Conservation (phyloP, 2,113 vertebrate genomes). For the Bothrops jararaca region DNA sequence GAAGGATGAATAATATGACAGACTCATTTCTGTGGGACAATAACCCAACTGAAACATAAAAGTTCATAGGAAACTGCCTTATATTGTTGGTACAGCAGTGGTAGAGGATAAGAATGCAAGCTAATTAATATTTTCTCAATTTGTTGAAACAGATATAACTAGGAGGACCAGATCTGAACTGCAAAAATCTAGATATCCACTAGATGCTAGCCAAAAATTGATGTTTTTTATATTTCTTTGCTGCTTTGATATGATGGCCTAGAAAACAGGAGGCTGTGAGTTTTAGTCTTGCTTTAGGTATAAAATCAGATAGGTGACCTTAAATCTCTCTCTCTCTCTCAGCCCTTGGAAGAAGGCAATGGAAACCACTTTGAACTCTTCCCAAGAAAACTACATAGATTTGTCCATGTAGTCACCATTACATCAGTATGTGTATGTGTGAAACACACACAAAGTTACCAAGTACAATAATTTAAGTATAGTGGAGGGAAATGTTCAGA, state of each 20-base stretch:
- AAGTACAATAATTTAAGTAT: neutral
- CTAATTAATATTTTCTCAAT: neutral
- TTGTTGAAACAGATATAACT: neutral
- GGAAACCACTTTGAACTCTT: neutral
- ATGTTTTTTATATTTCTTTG: neutral
- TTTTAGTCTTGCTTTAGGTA: neutral
- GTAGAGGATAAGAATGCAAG: neutral
- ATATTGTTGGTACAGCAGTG: neutral
- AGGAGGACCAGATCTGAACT: neutral
- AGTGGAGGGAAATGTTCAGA: neutral
- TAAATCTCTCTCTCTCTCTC: neutral
- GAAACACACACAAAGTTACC: neutral
- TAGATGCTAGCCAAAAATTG: neutral
- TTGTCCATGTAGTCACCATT: neutral
- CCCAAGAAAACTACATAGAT: too few species aligned
- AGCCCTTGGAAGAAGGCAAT: neutral
- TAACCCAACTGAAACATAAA: neutral
- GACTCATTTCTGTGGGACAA: neutral
- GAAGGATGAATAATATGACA: neutral
- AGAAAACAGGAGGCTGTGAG: neutral
- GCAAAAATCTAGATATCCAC: neutral
- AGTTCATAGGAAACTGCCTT: neutral
- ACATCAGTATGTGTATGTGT: neutral
- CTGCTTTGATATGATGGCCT: neutral
- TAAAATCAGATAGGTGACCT: neutral